These are phyloP conservation scores for Aldrovandia affinis DNA, from an alignment of 2,797 vertebrate species.

Conservation along the genomic window DNA sequence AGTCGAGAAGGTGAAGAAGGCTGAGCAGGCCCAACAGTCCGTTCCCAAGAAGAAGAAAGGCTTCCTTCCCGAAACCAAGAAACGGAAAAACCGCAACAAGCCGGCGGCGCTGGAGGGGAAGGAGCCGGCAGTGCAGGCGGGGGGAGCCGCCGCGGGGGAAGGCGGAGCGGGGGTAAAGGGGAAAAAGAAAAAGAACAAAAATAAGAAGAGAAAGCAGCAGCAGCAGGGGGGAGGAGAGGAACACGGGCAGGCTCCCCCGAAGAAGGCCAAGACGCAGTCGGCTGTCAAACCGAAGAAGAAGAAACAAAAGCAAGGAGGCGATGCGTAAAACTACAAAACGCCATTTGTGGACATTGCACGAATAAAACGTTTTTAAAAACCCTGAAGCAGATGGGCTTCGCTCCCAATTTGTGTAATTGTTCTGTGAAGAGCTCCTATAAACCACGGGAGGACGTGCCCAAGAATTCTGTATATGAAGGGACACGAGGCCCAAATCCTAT, in stretches of 20 bases:
- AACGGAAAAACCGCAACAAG: slow-evolving; percentile 80
- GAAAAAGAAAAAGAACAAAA: slow-evolving; percentile 60
- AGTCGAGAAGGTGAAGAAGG: slow-evolving; percentile 71
- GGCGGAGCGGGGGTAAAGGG: slow-evolving; percentile 40
- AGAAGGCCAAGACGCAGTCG: slow-evolving; percentile 68
- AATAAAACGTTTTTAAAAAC: background rate
- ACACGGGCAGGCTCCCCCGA: slow-evolving; percentile 61
- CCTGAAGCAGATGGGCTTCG: background rate
- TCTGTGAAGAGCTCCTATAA: background rate
- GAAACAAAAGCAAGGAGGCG: slow-evolving; percentile 58
- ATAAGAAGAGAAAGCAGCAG: slow-evolving; percentile 60
- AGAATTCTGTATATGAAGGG: background rate
- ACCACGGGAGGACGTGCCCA: background rate
- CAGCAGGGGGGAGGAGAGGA: slow-evolving; percentile 21
- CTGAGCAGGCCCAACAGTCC: slow-evolving; percentile 32
- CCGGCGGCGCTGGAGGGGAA: slow-evolving; percentile 42
- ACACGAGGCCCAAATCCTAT: background rate
- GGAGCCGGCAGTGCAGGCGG: slow-evolving; percentile 36
- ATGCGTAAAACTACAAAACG: slow-evolving; percentile 22
- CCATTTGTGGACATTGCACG: background rate
- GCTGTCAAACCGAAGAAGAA: slow-evolving; percentile 58
- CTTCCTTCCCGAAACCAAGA: slow-evolving; percentile 89
- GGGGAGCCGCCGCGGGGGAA: background rate
- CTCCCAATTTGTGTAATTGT: background rate
- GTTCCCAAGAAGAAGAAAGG: slow-evolving; percentile 82